These are phyloP conservation scores for Cygnus olor DNA, from an alignment of 2,797 vertebrate genomes.

Conservation along the genomic window DNA sequence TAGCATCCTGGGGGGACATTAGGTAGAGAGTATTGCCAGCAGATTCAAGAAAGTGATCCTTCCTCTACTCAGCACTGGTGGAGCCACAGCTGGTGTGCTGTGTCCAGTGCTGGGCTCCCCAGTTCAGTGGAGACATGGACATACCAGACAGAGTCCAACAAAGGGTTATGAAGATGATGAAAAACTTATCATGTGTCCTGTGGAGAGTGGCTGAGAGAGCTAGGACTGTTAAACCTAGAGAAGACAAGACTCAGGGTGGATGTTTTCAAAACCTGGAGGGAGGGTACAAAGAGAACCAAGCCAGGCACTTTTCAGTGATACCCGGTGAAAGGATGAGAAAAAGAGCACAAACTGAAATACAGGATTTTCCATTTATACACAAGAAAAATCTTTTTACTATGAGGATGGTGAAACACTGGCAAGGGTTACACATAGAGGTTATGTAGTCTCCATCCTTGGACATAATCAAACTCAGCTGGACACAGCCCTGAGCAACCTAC, in stretches of 20 bases:
- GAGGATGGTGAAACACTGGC: background rate
- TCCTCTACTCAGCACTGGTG: background rate
- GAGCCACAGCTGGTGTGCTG: background rate
- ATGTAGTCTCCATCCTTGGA: background rate
- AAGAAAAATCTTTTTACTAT: background rate
- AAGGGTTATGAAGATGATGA: background rate
- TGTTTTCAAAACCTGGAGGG: background rate
- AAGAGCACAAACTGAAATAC: background rate
- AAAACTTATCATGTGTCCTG: background rate
- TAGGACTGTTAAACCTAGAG: background rate
- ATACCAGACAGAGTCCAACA: background rate
- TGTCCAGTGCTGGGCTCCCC: background rate
- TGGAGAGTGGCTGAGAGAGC: background rate
- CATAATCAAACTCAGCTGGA: background rate
- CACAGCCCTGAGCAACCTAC: background rate
- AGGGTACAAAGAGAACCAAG: background rate
- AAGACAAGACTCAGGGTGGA: background rate
- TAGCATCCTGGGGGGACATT: background rate
- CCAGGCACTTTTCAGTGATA: background rate
- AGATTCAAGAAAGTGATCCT: background rate
- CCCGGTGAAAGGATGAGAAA: background rate
- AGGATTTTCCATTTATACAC: background rate
- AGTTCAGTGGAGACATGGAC: background rate
- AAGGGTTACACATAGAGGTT: background rate
- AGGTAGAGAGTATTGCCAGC: background rate